phyloP scores from a whole-genome alignment of 2,113 vertebrate genomes.

The Oplegnathus fasciatus region DNA sequence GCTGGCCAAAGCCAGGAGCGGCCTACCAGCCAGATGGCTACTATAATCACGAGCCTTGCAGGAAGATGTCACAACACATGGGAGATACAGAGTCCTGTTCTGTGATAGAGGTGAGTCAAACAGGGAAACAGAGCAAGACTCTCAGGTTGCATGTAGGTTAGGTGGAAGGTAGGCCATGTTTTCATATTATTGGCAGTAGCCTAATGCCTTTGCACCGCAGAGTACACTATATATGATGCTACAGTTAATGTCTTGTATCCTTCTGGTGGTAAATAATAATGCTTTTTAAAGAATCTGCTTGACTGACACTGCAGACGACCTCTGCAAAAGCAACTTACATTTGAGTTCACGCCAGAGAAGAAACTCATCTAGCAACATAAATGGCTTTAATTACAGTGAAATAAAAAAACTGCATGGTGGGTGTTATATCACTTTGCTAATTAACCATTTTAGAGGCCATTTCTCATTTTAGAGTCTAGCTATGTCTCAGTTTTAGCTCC shows the following conservation, averaged over 20 bases:
- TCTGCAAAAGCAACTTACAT: not conserved
- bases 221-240: not conserved
- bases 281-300: not conserved
- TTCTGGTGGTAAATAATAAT: not conserved
- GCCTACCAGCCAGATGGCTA: not conserved
- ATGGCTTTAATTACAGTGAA: not conserved
- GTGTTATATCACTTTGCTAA: conserved; percentile 4
- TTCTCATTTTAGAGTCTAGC: conserved; percentile 16
- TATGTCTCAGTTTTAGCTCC: conserved; percentile 17
- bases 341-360: not conserved
- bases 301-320: not conserved
- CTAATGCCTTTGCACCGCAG: not conserved
- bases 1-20: not conserved
- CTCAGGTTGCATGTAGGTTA: not conserved
- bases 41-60: not conserved
- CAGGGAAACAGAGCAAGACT: not conserved
- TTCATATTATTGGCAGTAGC: not conserved
- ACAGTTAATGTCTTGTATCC: not conserved
- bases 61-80: not conserved
- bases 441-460: conserved; percentile 4
- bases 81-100: not conserved
- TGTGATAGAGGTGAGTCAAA: not conserved
- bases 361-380: not conserved
- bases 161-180: not conserved
- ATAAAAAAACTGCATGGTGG: not conserved